These are phyloP conservation scores for Odontocerum albicorne DNA, from an alignment of 2,888 invertebrate genomes.

Conservation along the genomic window DNA sequence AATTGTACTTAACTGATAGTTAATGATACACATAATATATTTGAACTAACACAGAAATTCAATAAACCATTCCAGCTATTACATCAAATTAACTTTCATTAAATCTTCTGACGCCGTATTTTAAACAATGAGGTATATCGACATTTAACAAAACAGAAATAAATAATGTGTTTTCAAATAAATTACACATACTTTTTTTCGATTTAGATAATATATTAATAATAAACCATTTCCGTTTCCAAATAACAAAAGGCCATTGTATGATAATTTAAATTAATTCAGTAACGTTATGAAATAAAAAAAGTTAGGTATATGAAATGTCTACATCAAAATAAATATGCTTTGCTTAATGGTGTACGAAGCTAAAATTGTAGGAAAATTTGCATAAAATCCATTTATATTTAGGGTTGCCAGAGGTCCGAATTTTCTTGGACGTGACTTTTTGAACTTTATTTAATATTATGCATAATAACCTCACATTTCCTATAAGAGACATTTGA, in stretches of 20 bases:
- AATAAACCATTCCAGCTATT: no score
- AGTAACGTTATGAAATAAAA: constrained; percentile 16
- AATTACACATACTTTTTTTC: neutral
- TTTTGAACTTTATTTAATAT: neutral
- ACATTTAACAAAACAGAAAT: no score
- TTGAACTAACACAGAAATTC: no score
- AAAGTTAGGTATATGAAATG: constrained; percentile 20
- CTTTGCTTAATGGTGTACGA: constrained; percentile 13
- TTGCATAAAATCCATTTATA: constrained; percentile 16
- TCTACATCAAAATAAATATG: constrained; percentile 25
- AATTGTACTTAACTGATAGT: no score
- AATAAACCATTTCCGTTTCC: constrained; percentile 21
- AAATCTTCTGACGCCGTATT: no score
- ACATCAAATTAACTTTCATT: no score
- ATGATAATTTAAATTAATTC: constrained; percentile 29
- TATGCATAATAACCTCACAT: neutral
- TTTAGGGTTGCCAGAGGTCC: neutral
- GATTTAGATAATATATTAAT: constrained; percentile 6
- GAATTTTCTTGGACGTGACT: neutral
- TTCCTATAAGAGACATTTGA: no score
- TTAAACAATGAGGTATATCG: neutral
- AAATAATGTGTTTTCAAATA: neutral
- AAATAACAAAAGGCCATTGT: constrained; percentile 30
- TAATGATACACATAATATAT: no score
- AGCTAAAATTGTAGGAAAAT: constrained; percentile 14